Evolutionary conservation across 2,113 vertebrate species (phyloP), one percentile per base, ranked within the genome.

Genomic region (Nothobranchius furzeri): DNA sequence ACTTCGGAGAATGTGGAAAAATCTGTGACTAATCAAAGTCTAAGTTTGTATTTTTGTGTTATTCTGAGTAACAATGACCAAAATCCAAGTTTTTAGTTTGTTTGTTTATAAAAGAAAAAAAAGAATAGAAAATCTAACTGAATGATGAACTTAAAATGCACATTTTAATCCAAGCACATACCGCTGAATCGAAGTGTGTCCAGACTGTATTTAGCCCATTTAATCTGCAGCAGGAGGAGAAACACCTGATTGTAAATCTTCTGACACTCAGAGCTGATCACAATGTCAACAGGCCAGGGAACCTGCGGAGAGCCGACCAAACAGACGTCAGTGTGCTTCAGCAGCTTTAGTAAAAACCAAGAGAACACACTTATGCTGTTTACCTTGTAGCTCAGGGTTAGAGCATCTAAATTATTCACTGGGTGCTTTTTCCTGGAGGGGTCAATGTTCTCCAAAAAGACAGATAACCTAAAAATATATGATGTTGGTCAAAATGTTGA

Each of bases 161-260:
- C 3, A 30, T 30, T 73, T 7, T 36, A n/a, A 7, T 0, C 46
- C 9, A n/a, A 4, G 20, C 67, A 82, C 93, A 73, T 93, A 98
- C 98, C 96, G 75, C 94, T 94, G 91, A 99, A 99, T 14, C 96
- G 89, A 62, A 99, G 88, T 12, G 95, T 96, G 87, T 99, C 98
- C 70, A 99, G 90, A 80, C 96, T 98, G 64, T 99, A 99, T 69
- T 99, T 99, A 64, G 97, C 96, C 96, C 96, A 98, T 78, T 99
- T 99, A 78, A 99, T 99, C 92, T 99, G 96, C 68, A 99, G 78
- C 68, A 99, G 90, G 12, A 99, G 95, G 30, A 98, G 93, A 78
- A 98, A 99, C 52, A 99, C 96, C 76, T 99, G 98, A 83, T 98
- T 99, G 92, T 99, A 99, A 85, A 98, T 98, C 93, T 97, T 98